These are phyloP conservation scores for Amiota minor DNA, from an alignment of 2,888 invertebrate genomes.

Conservation along the genomic window DNA sequence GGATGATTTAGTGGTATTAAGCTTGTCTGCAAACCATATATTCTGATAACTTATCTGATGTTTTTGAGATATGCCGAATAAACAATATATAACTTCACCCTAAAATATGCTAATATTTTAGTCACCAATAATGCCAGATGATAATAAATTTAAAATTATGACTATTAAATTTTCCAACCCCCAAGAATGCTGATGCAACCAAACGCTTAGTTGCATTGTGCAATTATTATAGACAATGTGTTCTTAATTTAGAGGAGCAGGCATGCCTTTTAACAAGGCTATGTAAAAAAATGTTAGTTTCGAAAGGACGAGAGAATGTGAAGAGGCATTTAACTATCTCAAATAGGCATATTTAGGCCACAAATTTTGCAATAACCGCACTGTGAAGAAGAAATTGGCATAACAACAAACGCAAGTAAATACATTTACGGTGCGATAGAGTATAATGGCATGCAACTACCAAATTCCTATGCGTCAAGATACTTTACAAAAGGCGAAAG, in stretches of 20 bases:
- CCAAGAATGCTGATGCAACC: conserved; percentile 29
- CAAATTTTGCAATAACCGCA: conserved; percentile 29
- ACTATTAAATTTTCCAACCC: neutral
- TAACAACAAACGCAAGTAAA: conserved; percentile 30
- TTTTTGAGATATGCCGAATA: no score
- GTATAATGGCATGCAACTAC: conserved; percentile 22
- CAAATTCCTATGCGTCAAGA: conserved; percentile 32
- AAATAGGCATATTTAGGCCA: conserved; percentile 25
- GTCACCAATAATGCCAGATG: no score
- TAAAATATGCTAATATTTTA: no score
- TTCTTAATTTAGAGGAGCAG: neutral
- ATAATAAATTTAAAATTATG: no score
- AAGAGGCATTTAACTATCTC: conserved; percentile 38
- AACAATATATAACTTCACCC: no score
- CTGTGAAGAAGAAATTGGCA: conserved; percentile 28
- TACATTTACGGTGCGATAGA: conserved; percentile 19
- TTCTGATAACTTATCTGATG: no score
- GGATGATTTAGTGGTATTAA: no score
- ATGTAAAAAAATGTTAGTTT: conserved; percentile 7
- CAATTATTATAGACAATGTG: neutral
- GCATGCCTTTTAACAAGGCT: neutral
- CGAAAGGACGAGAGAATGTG: conserved; percentile 11
- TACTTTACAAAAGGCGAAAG: no score
- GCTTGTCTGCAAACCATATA: no score
- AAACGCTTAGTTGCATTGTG: conserved; percentile 26